Conservation (phyloP, 2,888 invertebrate species). For the Eupithecia vulgata region DNA sequence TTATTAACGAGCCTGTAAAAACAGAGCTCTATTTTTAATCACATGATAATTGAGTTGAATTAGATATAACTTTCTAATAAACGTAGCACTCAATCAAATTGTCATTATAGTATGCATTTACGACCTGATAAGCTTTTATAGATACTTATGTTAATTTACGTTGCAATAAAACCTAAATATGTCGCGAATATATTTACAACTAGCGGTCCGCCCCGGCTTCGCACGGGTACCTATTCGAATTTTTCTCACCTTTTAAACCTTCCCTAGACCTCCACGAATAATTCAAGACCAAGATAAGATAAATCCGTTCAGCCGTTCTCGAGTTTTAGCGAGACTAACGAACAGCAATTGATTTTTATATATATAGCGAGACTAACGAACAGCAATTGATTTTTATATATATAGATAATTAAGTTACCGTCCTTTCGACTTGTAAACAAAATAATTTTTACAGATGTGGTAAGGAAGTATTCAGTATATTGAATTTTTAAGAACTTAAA, state of each 20-base stretch:
- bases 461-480: not conserved
- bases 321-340: too few relatives aligned
- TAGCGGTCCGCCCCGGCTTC: too few relatives aligned
- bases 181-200: slow-evolving; percentile 23
- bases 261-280: too few relatives aligned
- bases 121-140: slow-evolving; percentile 34
- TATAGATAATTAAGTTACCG: not conserved
- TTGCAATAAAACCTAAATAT: slow-evolving; percentile 30
- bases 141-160: slow-evolving; percentile 31
- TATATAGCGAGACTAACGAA: too few relatives aligned
- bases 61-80: slow-evolving; percentile 30
- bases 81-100: slow-evolving; percentile 32
- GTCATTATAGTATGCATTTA: slow-evolving; percentile 34
- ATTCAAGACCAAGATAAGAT: too few relatives aligned
- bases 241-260: too few relatives aligned
- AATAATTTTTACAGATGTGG: not conserved
- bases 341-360: too few relatives aligned
- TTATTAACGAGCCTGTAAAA: slow-evolving; percentile 13
- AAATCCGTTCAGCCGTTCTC: too few relatives aligned
- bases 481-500: not conserved
- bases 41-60: slow-evolving; percentile 27
- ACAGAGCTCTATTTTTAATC: slow-evolving; percentile 22
- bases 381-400: too few relatives aligned
- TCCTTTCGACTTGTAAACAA: not conserved
- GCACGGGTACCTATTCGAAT: too few relatives aligned